phyloP scores from a whole-genome alignment of 2,113 vertebrate genomes.

The Sinosuthora webbiana region DNA sequence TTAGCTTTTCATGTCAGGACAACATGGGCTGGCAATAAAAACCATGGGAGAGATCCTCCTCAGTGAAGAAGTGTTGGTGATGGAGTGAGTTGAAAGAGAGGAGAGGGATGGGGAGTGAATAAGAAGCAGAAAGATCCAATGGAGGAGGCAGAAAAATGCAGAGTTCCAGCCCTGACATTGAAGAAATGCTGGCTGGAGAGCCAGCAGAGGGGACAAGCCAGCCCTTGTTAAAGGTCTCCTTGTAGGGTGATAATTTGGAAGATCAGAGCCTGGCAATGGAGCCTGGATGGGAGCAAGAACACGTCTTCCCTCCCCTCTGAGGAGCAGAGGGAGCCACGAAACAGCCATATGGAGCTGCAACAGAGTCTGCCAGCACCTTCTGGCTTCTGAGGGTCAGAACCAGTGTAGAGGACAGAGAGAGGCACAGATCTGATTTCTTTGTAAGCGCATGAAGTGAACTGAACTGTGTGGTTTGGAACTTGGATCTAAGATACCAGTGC shows the following conservation, averaged over 20 bases:
- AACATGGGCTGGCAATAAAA: background rate
- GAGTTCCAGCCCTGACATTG: background rate
- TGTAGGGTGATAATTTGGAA: conserved; percentile 34
- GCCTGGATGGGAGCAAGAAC: background rate
- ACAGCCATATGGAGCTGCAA: conserved; percentile 3
- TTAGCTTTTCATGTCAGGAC: background rate
- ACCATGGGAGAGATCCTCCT: background rate
- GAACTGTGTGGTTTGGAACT: background rate
- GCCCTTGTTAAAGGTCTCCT: conserved; percentile 26
- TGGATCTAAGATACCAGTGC: background rate
- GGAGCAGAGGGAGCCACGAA: conserved; percentile 24
- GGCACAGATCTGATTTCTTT: background rate
- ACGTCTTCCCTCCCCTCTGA: background rate
- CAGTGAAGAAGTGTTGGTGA: background rate
- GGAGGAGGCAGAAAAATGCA: background rate
- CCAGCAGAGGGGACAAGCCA: background rate
- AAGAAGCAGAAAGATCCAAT: background rate
- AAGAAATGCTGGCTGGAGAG: background rate
- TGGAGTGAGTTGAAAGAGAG: background rate
- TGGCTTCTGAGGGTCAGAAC: conserved; percentile 27
- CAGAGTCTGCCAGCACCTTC: conserved; percentile 25
- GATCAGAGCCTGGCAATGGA: conserved; percentile 19
- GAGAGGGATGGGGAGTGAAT: background rate
- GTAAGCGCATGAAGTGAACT: background rate
- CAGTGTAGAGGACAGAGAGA: background rate